Evolutionary conservation across 1,140 invertebrate species (phyloP).

Genomic region (Drosophila prosaltans): DNA sequence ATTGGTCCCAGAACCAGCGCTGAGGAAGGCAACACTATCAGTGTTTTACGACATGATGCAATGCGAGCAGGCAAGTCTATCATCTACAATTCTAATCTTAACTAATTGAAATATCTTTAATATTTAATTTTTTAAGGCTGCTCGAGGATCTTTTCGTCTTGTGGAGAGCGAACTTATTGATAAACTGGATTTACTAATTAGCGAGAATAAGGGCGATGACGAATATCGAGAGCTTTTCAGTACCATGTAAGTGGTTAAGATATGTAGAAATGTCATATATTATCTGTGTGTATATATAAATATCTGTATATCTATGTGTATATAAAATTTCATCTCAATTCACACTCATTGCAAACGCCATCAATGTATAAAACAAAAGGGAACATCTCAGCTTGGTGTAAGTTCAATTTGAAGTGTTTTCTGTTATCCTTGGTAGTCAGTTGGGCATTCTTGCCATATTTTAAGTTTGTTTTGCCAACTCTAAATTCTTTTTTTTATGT

Average conservation of each 20-base stretch:
- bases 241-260: conserved; percentile 92
- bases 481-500: not conserved
- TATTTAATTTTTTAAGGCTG: conserved; percentile 60
- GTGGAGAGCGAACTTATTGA: conserved; percentile 97
- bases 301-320: conserved; percentile 61
- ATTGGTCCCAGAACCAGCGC: conserved; percentile 93
- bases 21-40: conserved; percentile 95
- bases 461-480: not conserved
- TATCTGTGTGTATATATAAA: conserved; percentile 39
- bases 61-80: conserved; percentile 89
- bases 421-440: conserved; percentile 35
- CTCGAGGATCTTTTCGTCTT: conserved; percentile 87
- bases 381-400: conserved; percentile 95
- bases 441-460: not conserved
- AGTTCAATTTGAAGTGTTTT: conserved; percentile 84
- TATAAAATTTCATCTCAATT: conserved; percentile 59
- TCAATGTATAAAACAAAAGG: conserved; percentile 85
- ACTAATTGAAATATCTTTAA: not conserved
- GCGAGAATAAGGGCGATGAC: conserved; percentile 96
- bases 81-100: not conserved
- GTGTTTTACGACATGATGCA: conserved; percentile 99
- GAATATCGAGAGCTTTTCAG: conserved; percentile 96
- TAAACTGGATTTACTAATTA: conserved; percentile 95
- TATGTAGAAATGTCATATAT: conserved; percentile 27
- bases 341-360: conserved; percentile 74